Percentiles rank a stretch among this genome's conserved stretches.
Conservation (phyloP, 1,140 invertebrate species). For the Papilio machaon region DNA sequence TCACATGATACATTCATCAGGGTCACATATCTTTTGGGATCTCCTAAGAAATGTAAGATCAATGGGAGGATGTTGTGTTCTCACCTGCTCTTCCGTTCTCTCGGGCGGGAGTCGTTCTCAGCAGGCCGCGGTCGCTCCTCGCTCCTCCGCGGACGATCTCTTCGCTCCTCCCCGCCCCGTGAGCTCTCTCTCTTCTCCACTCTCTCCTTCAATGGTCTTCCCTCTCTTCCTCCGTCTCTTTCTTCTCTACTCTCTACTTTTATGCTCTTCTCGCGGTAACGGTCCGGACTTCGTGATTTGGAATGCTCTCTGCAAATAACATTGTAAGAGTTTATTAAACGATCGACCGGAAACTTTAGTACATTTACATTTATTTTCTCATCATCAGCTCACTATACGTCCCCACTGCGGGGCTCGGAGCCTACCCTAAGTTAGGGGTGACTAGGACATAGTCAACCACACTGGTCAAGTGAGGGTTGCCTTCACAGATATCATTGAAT, state of each 20-base stretch:
- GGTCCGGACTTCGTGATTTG: slow-evolving; percentile 55
- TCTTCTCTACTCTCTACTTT: slow-evolving; percentile 43
- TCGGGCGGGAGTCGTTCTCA: slow-evolving; percentile 36
- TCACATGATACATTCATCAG: no score
- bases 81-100: slow-evolving; percentile 62
- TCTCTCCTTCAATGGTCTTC: slow-evolving; percentile 22
- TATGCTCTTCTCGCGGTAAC: slow-evolving; percentile 48
- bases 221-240: slow-evolving; percentile 1
- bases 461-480: no score
- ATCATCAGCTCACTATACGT: no score
- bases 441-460: no score
- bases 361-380: neutral
- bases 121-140: slow-evolving; percentile 33
- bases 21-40: no score
- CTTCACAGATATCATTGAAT: no score
- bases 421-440: no score
- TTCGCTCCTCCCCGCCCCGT: slow-evolving; percentile 38
- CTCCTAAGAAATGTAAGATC: no score
- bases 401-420: no score
- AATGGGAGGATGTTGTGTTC: neutral
- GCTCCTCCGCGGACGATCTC: slow-evolving; percentile 37
- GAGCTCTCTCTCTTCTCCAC: slow-evolving; percentile 36
- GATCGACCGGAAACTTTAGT: neutral
- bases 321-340: neutral
- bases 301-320: slow-evolving; percentile 49